phyloP scores from a whole-genome alignment of 2,888 invertebrate genomes.

The Ochropleura leucogaster region DNA sequence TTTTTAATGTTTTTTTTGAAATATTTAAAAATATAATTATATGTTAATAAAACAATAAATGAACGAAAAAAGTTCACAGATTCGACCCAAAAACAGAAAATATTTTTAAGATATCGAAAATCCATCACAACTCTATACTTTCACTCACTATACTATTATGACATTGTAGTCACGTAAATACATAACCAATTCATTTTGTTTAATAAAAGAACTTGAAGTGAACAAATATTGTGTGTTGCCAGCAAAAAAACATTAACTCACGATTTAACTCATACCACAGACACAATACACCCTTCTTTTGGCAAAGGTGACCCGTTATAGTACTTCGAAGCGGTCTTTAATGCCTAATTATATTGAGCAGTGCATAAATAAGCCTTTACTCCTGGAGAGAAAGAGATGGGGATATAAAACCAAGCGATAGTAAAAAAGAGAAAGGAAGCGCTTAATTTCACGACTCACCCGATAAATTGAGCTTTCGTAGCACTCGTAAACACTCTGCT shows the following conservation, averaged over 20 bases:
- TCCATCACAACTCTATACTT: background rate
- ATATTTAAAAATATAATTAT: no score
- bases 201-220: background rate
- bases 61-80: no score
- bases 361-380: slow-evolving; percentile 19
- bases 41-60: no score
- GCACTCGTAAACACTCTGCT: slow-evolving; percentile 25
- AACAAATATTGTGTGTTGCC: background rate
- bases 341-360: slow-evolving; percentile 7
- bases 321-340: slow-evolving; percentile 1
- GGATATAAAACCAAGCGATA: background rate
- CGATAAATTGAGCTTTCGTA: slow-evolving; percentile 38
- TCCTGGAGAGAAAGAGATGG: slow-evolving; percentile 3
- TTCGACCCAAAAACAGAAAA: background rate
- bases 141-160: background rate
- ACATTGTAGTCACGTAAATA: background rate
- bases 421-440: slow-evolving; percentile 8
- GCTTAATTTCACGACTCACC: slow-evolving; percentile 8
- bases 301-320: background rate
- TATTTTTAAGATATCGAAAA: background rate
- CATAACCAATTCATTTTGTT: background rate
- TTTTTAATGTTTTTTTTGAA: no score
- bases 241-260: background rate
- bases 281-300: background rate
- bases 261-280: background rate